phyloP scores from a whole-genome alignment of 2,888 invertebrate genomes.

The Rhodophaea formosa region DNA sequence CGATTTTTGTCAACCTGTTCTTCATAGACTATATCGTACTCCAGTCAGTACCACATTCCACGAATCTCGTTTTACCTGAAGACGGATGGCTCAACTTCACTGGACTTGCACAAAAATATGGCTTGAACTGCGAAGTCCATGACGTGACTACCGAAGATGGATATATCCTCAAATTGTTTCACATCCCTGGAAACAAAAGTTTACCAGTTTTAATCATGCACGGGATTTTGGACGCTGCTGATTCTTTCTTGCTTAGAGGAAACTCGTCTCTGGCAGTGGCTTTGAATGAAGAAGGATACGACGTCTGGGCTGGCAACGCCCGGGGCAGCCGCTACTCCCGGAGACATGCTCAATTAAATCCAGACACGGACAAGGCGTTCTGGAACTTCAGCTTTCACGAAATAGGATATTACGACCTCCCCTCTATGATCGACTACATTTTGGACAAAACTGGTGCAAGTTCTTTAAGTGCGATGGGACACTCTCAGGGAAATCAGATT shows the following conservation, averaged over 20 bases:
- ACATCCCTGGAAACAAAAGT: conserved; percentile 20
- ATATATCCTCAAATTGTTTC: conserved; percentile 33
- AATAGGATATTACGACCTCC: conserved; percentile 84
- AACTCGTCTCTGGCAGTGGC: conserved; percentile 17
- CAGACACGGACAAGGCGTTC: conserved; percentile 16
- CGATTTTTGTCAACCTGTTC: not conserved
- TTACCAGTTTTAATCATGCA: conserved; percentile 23
- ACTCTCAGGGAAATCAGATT: conserved; percentile 82
- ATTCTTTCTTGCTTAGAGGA: conserved; percentile 22
- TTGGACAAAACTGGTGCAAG: conserved; percentile 48
- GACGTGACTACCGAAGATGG: conserved; percentile 24
- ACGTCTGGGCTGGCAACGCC: conserved; percentile 23
- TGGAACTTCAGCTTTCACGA: conserved; percentile 72
- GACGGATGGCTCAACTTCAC: conserved; percentile 22
- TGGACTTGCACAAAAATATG: conserved; percentile 22
- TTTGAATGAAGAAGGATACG: conserved; percentile 19
- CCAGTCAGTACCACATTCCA: not conserved
- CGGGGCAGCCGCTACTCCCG: conserved; percentile 25
- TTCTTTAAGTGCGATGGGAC: conserved; percentile 64
- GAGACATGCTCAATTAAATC: conserved; percentile 18
- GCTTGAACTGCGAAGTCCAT: conserved; percentile 19
- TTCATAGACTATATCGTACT: not conserved
- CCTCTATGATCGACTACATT: conserved; percentile 73
- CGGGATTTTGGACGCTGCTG: conserved; percentile 22
- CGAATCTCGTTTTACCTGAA: conserved; percentile 8